These are phyloP conservation scores for Ernsta delagoae DNA, from an alignment of 2,888 invertebrate species.

Conservation along the genomic window DNA sequence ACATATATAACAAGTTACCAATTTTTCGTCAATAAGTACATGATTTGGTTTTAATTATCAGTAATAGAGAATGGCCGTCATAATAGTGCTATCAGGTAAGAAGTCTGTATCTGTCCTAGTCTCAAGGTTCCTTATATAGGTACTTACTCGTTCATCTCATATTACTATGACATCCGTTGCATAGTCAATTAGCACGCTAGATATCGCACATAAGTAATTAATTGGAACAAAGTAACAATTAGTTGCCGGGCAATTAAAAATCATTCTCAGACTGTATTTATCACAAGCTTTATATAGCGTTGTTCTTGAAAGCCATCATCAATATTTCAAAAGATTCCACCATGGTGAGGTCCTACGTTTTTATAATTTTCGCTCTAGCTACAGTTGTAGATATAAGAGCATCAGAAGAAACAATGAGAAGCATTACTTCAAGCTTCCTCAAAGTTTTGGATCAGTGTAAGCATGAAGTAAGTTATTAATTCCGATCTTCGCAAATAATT, in stretches of 20 bases:
- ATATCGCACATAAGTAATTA: slow-evolving; percentile 2
- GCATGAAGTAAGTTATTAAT: slow-evolving; percentile 52
- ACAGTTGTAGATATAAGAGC: slow-evolving; percentile 43
- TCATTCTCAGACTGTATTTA: slow-evolving; percentile 22
- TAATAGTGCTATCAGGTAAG: no score
- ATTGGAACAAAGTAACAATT: slow-evolving; percentile 2
- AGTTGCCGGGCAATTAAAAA: slow-evolving; percentile 7
- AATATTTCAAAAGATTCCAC: not conserved
- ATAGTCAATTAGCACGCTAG: not conserved
- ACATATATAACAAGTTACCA: no score
- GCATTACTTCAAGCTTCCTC: slow-evolving; percentile 60
- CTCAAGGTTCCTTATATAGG: not conserved
- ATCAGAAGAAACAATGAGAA: slow-evolving; percentile 58
- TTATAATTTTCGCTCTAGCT: slow-evolving; percentile 44
- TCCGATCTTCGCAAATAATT: no score
- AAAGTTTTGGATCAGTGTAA: slow-evolving; percentile 64
- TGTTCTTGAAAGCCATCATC: not conserved
- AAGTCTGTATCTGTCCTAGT: no score
- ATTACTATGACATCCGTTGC: not conserved
- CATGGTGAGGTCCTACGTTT: slow-evolving; percentile 32
- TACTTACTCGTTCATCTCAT: no score
- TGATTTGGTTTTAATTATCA: no score
- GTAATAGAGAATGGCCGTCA: no score
- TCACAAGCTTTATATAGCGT: slow-evolving; percentile 25
- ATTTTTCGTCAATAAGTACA: no score